phyloP scores from a whole-genome alignment of 2,113 vertebrate species.

The Forbesichthys agassizii region DNA sequence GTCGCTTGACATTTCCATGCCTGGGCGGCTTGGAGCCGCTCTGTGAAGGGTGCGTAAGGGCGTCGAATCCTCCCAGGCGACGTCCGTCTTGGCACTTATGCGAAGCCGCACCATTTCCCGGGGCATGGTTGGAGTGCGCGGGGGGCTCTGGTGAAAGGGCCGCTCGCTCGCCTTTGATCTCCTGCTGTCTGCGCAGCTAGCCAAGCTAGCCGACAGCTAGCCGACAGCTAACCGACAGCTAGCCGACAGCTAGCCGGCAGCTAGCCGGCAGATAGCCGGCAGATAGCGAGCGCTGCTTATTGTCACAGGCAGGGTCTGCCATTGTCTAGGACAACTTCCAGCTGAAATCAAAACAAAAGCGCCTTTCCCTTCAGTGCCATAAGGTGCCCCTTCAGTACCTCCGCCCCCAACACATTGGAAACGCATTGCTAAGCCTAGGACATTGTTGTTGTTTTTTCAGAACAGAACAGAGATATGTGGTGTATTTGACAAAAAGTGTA shows the following conservation, averaged over 20 bases:
- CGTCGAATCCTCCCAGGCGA: slow-evolving; percentile 49
- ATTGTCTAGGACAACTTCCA: too few species aligned
- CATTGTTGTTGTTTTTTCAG: too few species aligned
- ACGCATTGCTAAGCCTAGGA: too few species aligned
- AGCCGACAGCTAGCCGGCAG: too few species aligned
- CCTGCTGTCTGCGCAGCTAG: slow-evolving; percentile 35
- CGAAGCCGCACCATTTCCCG: slow-evolving; percentile 18
- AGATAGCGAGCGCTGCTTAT: too few species aligned
- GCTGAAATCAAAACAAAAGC: too few species aligned
- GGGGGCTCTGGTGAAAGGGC: slow-evolving; percentile 30
- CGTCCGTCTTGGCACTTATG: slow-evolving; percentile 35
- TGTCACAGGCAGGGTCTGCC: too few species aligned
- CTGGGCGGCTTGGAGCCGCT: slow-evolving; percentile 37
- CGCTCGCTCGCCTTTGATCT: slow-evolving; percentile 35
- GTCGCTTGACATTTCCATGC: slow-evolving; percentile 73
- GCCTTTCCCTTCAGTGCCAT: too few species aligned
- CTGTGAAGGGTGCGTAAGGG: slow-evolving; percentile 11
- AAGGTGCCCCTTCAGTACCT: too few species aligned
- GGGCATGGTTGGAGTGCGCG: slow-evolving; percentile 45
- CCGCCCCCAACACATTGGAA: too few species aligned
- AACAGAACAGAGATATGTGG: too few species aligned
- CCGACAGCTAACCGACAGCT: neutral
- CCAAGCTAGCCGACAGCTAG: slow-evolving; percentile 4
- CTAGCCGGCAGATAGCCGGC: slow-evolving; percentile 5
- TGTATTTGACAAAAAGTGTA: too few species aligned